Conservation (phyloP, 2,888 invertebrate species). For the Fragum sueziense region DNA sequence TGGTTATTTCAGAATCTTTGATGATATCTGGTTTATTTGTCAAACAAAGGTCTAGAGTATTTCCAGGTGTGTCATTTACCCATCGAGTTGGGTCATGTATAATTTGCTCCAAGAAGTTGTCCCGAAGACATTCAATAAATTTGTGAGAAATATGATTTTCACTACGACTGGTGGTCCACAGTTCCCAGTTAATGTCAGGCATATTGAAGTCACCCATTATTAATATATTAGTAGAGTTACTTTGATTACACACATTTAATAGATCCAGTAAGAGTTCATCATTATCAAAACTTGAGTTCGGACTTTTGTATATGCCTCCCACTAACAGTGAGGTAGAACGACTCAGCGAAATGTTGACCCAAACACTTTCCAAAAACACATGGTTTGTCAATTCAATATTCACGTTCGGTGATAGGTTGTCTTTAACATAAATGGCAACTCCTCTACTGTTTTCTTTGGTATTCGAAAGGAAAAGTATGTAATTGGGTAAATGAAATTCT, state of each 20-base stretch:
- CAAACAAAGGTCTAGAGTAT: no score
- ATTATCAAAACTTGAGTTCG: background rate
- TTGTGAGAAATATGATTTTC: constrained; percentile 5
- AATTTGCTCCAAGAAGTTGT: no score
- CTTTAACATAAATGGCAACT: background rate
- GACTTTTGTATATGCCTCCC: background rate
- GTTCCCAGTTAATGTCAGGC: background rate
- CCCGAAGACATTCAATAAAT: no score
- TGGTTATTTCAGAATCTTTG: no score
- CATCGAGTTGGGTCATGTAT: no score
- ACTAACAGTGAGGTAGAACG: background rate
- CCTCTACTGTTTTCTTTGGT: background rate
- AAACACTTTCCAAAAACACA: background rate
- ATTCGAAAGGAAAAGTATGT: background rate
- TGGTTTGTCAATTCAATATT: background rate
- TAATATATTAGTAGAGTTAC: background rate
- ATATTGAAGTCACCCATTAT: constrained; percentile 5
- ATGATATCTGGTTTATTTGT: no score
- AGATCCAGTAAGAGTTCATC: background rate
- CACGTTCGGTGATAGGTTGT: background rate
- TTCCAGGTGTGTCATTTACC: no score
- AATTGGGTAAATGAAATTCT: background rate
- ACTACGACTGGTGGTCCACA: background rate
- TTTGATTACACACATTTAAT: background rate
- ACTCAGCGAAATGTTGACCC: background rate